phyloP scores from a whole-genome alignment of 2,888 invertebrate species.

The Trichopoda pennipes region DNA sequence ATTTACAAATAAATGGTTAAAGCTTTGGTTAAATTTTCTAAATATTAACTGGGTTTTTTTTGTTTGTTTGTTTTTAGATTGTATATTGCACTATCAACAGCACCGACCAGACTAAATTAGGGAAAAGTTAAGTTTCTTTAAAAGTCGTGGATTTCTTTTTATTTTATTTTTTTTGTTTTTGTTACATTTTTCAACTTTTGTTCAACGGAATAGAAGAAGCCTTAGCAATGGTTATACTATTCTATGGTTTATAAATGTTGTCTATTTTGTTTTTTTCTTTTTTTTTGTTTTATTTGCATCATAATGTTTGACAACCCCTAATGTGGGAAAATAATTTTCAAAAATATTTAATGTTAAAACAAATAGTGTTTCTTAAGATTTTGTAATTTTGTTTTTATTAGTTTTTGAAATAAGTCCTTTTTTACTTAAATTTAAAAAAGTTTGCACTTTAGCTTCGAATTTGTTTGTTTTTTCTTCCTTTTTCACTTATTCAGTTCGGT shows the following conservation, averaged over 20 bases:
- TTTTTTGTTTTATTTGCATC: conserved; percentile 49
- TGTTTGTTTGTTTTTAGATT: conserved; percentile 49
- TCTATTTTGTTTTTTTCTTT: conserved; percentile 56
- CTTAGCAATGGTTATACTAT: conserved; percentile 73
- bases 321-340: conserved; percentile 57
- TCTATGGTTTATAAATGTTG: conserved; percentile 66
- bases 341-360: neutral
- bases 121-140: conserved; percentile 71
- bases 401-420: too few relatives aligned
- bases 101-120: conserved; percentile 78
- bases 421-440: too few relatives aligned
- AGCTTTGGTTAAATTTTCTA: conserved; percentile 1
- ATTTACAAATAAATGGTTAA: conserved; percentile 34
- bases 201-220: conserved; percentile 75
- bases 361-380: too few relatives aligned
- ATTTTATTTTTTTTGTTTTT: conserved; percentile 56
- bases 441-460: too few relatives aligned
- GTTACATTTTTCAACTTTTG: conserved; percentile 74
- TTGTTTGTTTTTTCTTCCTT: too few relatives aligned
- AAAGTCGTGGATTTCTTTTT: conserved; percentile 56
- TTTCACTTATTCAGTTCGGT: too few relatives aligned
- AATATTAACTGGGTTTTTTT: neutral
- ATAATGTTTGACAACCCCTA: conserved; percentile 56
- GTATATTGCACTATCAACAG: conserved; percentile 71
- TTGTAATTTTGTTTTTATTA: too few relatives aligned